Conservation (phyloP, 2,888 invertebrate genomes). For the Operophtera brumata region DNA sequence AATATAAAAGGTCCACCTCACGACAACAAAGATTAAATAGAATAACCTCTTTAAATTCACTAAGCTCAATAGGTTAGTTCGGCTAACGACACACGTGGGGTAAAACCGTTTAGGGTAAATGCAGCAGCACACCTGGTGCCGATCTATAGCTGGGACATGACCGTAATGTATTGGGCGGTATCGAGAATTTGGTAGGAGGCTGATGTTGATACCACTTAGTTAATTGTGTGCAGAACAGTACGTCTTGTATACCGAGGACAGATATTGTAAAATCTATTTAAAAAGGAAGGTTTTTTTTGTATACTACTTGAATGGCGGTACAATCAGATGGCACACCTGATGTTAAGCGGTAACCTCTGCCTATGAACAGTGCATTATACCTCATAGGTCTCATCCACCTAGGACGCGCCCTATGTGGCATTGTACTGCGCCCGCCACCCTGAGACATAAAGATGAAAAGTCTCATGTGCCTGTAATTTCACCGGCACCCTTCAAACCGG, state of each 20-base stretch:
- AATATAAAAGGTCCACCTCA: neutral
- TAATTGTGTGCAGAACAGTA: neutral
- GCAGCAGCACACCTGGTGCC: slow-evolving; percentile 59
- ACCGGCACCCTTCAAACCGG: no score
- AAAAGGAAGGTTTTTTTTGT: no score
- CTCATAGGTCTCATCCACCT: no score
- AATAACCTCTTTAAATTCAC: slow-evolving; percentile 32
- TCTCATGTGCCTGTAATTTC: no score
- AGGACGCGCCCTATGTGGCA: no score
- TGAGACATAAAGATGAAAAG: no score
- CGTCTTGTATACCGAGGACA: neutral
- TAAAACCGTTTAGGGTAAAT: slow-evolving; percentile 45
- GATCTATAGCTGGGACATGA: slow-evolving; percentile 63
- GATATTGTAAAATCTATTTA: no score
- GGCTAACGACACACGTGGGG: slow-evolving; percentile 55
- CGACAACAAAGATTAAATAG: slow-evolving; percentile 22
- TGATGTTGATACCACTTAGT: slow-evolving; percentile 10
- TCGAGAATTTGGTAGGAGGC: slow-evolving; percentile 18
- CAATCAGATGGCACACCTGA: no score
- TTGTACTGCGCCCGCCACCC: no score
- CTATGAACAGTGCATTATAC: no score
- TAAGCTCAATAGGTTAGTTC: slow-evolving; percentile 38
- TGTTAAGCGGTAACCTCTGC: no score
- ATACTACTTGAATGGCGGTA: no score
- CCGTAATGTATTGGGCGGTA: slow-evolving; percentile 49